Percentiles rank a stretch among this genome's conserved stretches.
These are phyloP conservation scores for Hylaeus volcanicus DNA, from an alignment of 1,140 invertebrate genomes.

Conservation along the genomic window DNA sequence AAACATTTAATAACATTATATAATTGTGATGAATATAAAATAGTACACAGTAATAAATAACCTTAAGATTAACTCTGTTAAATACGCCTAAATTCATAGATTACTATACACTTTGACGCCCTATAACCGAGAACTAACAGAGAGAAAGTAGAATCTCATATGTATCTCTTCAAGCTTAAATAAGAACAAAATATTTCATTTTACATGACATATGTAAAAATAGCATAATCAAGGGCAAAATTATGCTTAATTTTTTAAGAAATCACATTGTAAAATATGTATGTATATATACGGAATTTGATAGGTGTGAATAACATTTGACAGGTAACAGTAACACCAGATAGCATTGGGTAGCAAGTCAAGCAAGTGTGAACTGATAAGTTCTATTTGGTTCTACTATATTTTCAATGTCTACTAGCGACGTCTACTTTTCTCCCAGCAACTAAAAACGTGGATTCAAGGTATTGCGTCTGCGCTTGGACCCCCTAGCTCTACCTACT, in stretches of 20 bases:
- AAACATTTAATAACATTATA: slow-evolving; percentile 19
- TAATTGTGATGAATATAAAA: neutral
- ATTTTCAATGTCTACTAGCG: no score
- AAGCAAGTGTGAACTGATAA: no score
- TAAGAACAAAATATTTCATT: slow-evolving; percentile 1
- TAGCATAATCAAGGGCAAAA: neutral
- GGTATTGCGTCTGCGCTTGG: no score
- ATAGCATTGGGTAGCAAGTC: neutral
- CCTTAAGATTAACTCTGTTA: slow-evolving; percentile 87
- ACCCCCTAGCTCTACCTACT: slow-evolving; percentile 49
- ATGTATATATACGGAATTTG: slow-evolving; percentile 8
- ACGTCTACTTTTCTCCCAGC: no score
- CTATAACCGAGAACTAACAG: slow-evolving; percentile 19
- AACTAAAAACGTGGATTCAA: no score
- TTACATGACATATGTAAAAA: slow-evolving; percentile 7
- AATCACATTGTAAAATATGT: slow-evolving; percentile 8
- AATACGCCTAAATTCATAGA: slow-evolving; percentile 89
- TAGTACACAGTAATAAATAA: slow-evolving; percentile 67
- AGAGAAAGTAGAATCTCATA: slow-evolving; percentile 20
- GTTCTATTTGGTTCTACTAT: no score
- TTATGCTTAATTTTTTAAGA: slow-evolving; percentile 3
- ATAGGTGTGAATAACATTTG: slow-evolving; percentile 5
- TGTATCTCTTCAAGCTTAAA: slow-evolving; percentile 7
- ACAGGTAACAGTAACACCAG: slow-evolving; percentile 4
- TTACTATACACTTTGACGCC: slow-evolving; percentile 65